These are phyloP conservation scores for Exaiptasia diaphana DNA, from an alignment of 64 coral and sea anemone genomes.

Conservation along the genomic window DNA sequence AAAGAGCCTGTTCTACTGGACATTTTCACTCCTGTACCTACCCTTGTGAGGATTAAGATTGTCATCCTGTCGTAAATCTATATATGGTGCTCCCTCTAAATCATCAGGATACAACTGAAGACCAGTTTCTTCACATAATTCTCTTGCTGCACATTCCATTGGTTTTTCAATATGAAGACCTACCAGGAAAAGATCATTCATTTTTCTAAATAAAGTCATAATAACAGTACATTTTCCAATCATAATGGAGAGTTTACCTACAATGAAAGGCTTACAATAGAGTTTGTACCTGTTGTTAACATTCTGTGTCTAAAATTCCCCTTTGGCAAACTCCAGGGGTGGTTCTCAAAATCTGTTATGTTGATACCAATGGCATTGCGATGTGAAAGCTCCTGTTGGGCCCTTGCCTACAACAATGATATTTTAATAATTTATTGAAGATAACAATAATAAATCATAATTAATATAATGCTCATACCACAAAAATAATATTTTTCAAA, in stretches of 20 bases:
- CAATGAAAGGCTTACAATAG: too few relatives aligned
- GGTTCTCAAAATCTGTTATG: conserved; percentile 47
- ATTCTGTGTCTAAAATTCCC: conserved; percentile 88
- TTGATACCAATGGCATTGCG: not conserved
- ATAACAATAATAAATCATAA: too few relatives aligned
- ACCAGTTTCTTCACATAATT: conserved; percentile 92
- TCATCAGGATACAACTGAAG: conserved; percentile 64
- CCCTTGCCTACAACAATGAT: not conserved
- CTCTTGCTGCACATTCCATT: conserved; percentile 77
- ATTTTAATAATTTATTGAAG: not conserved
- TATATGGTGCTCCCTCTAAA: conserved; percentile 41
- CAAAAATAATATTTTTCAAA: too few relatives aligned
- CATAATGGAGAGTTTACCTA: too few relatives aligned
- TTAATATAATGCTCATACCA: too few relatives aligned
- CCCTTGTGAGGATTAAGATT: conserved; percentile 96
- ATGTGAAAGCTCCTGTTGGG: not conserved
- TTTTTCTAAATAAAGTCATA: not conserved
- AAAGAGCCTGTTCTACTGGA: too few relatives aligned
- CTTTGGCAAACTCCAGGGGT: conserved; percentile 86
- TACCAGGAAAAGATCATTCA: not conserved
- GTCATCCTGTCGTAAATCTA: conserved; percentile 76
- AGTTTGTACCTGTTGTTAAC: conserved; percentile 66
- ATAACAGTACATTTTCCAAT: too few relatives aligned
- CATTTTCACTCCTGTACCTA: conserved; percentile 10
- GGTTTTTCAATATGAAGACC: conserved; percentile 89